Evolutionary conservation across 2,113 vertebrate genomes (phyloP).

Genomic region (Protomyctophum bolini): DNA sequence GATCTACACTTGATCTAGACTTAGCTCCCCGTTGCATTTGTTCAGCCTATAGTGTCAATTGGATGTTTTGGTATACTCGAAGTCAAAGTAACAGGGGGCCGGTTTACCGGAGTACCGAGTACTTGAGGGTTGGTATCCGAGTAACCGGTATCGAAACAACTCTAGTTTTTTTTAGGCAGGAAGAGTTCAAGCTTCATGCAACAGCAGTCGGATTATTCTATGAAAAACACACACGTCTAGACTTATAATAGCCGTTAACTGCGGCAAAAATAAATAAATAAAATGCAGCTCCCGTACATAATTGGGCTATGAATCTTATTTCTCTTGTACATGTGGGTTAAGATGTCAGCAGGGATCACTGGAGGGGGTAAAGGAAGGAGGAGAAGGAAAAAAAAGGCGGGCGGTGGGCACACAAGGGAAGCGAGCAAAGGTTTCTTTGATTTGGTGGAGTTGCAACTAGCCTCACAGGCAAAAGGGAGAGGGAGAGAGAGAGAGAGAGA

Average conservation of each 20-base stretch:
- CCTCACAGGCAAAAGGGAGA: constrained; percentile 35
- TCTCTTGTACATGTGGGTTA: constrained; percentile 10
- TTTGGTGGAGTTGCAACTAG: constrained; percentile 50
- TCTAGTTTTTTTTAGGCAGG: constrained; percentile 16
- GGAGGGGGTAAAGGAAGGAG: not conserved
- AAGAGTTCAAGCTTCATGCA: constrained; percentile 23
- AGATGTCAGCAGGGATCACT: constrained; percentile 20
- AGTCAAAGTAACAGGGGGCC: too few relatives aligned
- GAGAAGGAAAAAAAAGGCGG: not conserved
- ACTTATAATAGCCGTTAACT: constrained; percentile 2
- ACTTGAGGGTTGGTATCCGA: too few relatives aligned
- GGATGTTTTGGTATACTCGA: too few relatives aligned
- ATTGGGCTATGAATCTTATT: constrained; percentile 16
- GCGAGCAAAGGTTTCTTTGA: constrained; percentile 60
- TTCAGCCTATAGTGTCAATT: too few relatives aligned
- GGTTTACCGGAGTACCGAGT: too few relatives aligned
- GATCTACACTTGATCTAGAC: too few relatives aligned
- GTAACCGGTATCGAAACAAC: constrained; percentile 9
- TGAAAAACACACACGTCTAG: constrained; percentile 6
- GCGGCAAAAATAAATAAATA: constrained; percentile 5
- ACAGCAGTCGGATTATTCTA: constrained; percentile 33
- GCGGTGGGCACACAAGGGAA: constrained; percentile 33
- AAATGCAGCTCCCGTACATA: constrained; percentile 22
- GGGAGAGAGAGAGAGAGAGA: constrained; percentile 11
- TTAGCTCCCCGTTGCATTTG: too few relatives aligned